A percentile compares a stretch with the other conserved stretches of the same genome.
These are phyloP conservation scores for Zaprionus bogoriensis DNA, from an alignment of 2,888 invertebrate species.

Conservation along the genomic window DNA sequence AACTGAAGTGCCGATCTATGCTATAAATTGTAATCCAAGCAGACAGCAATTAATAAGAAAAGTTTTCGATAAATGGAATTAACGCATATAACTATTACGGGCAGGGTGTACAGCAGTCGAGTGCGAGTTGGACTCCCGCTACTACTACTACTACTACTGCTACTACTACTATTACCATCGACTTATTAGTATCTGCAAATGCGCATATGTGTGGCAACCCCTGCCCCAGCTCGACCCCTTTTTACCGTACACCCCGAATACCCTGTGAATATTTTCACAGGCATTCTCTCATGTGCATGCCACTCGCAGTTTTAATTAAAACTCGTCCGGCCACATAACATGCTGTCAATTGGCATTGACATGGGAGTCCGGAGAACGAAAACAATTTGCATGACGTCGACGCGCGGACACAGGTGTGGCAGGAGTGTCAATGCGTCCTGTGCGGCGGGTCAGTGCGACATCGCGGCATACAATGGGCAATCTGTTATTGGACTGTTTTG, in stretches of 20 bases:
- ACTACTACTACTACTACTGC: no score
- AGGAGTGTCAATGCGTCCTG: constrained; percentile 35
- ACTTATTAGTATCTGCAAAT: no score
- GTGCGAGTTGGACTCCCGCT: no score
- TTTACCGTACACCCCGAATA: no score
- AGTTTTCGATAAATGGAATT: no score
- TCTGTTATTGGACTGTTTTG: constrained; percentile 21
- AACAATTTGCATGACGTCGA: constrained; percentile 40
- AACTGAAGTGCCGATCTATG: no score
- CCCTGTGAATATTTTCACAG: constrained; percentile 52
- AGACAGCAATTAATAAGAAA: no score
- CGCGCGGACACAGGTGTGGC: constrained; percentile 37
- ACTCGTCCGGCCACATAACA: constrained; percentile 29
- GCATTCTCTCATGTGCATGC: constrained; percentile 39
- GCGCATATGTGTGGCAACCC: not conserved
- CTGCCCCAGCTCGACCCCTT: not conserved
- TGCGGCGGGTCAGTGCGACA: constrained; percentile 14
- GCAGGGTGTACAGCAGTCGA: no score
- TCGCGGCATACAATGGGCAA: constrained; percentile 18
- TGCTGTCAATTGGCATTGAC: constrained; percentile 42
- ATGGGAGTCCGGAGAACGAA: constrained; percentile 33
- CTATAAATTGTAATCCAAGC: no score
- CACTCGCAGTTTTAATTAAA: constrained; percentile 33
- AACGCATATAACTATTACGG: no score
- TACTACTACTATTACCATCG: no score